Conservation (phyloP, 2,113 vertebrate genomes). For the Dunckerocampus dactyliophorus region DNA sequence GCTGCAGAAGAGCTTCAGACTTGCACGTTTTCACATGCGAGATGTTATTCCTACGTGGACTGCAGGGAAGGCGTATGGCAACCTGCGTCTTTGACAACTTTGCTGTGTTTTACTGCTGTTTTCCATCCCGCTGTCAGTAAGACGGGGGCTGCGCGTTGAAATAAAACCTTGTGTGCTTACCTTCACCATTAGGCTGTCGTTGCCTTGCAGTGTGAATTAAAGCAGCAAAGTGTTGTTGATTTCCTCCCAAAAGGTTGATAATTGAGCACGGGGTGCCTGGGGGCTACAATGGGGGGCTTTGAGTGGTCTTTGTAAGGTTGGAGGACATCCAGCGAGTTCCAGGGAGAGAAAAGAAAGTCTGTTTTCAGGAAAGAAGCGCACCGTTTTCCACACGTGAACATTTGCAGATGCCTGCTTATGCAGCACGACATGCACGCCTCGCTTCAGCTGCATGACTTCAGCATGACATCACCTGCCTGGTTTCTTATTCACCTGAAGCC, state of each 20-base stretch:
- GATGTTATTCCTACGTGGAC: too few relatives aligned
- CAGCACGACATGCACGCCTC: constrained; percentile 8
- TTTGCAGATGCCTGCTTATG: constrained; percentile 27
- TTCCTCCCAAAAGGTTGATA: constrained; percentile 73
- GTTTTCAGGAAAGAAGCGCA: constrained; percentile 49
- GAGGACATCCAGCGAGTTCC: constrained; percentile 45
- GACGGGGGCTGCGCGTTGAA: too few relatives aligned
- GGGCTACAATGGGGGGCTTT: constrained; percentile 79
- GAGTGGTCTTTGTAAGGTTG: constrained; percentile 56
- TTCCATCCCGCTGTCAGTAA: too few relatives aligned
- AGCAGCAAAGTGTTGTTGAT: constrained; percentile 68
- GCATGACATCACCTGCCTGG: constrained; percentile 15
- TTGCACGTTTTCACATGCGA: too few relatives aligned
- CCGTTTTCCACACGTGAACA: constrained; percentile 24
- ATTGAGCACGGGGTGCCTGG: constrained; percentile 65
- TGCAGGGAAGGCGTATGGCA: too few relatives aligned
- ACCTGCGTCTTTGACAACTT: too few relatives aligned
- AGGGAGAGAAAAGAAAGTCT: constrained; percentile 52
- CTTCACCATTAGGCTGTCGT: too few relatives aligned
- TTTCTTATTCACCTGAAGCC: constrained; percentile 20
- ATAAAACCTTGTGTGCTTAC: too few relatives aligned
- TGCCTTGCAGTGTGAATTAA: constrained; percentile 56
- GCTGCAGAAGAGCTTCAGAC: too few relatives aligned
- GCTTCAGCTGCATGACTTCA: constrained; percentile 6
- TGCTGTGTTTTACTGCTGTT: too few relatives aligned